These are phyloP conservation scores for Lissonota sp. DNA, from an alignment of 2,888 invertebrate genomes.

Conservation along the genomic window DNA sequence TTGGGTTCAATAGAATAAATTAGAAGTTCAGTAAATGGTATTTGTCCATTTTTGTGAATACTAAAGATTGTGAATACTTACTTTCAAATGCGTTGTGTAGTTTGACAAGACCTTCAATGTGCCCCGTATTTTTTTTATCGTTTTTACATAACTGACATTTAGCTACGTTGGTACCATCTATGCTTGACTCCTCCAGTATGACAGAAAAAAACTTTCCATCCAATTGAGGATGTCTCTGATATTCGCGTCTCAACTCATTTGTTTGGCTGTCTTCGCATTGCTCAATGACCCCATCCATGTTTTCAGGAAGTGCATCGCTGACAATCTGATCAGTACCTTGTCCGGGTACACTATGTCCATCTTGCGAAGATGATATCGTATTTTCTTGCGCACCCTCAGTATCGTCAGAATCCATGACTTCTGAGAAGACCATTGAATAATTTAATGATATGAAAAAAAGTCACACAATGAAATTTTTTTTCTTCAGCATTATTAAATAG, in stretches of 20 bases:
- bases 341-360: too few species aligned
- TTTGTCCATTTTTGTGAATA: not conserved
- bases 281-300: not conserved
- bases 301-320: not conserved
- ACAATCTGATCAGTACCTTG: too few species aligned
- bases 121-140: not conserved
- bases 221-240: constrained; percentile 9
- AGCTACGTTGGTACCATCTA: not conserved
- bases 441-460: too few species aligned
- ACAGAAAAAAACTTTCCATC: constrained; percentile 16
- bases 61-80: constrained; percentile 5
- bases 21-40: too few species aligned
- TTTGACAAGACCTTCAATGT: constrained; percentile 5
- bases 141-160: too few species aligned
- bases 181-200: not conserved
- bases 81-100: constrained; percentile 19
- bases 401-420: too few species aligned
- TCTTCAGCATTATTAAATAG: too few species aligned
- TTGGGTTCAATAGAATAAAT: too few species aligned
- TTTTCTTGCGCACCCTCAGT: too few species aligned
- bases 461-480: too few species aligned
- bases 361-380: too few species aligned
- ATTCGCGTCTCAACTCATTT: not conserved
- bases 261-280: not conserved
- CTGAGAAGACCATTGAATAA: too few species aligned